phyloP scores from a whole-genome alignment of 1,140 invertebrate species.

The Neomicropteryx cornuta region DNA sequence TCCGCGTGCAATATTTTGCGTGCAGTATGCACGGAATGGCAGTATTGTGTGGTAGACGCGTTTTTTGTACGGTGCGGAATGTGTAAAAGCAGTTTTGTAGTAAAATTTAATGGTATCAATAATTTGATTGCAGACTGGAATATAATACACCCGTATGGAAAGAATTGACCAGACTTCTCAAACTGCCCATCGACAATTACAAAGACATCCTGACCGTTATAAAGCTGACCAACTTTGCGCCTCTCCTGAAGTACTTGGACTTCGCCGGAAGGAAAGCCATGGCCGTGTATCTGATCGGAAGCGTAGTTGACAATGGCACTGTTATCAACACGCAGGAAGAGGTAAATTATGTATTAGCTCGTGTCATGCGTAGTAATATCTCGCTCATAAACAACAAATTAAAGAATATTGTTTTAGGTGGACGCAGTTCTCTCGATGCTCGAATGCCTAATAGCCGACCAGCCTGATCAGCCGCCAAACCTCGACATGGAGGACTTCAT shows the following conservation, averaged over 20 bases:
- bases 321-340: slow-evolving; percentile 75
- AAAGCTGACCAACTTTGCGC: slow-evolving; percentile 72
- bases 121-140: no score
- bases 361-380: no score
- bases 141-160: slow-evolving; percentile 76
- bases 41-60: no score
- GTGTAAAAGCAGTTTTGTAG: no score
- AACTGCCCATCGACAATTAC: slow-evolving; percentile 91
- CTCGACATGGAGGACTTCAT: slow-evolving; percentile 90
- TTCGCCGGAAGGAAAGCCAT: slow-evolving; percentile 80
- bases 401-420: slow-evolving; percentile 45
- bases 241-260: slow-evolving; percentile 81
- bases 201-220: slow-evolving; percentile 85
- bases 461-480: slow-evolving; percentile 58
- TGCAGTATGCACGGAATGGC: no score
- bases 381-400: no score
- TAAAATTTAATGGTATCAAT: no score
- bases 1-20: no score
- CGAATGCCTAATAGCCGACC: slow-evolving; percentile 78
- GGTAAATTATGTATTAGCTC: slow-evolving; percentile 13
- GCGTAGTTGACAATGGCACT: slow-evolving; percentile 69
- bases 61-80: no score
- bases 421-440: slow-evolving; percentile 71
- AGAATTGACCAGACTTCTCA: slow-evolving; percentile 85
- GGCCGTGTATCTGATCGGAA: slow-evolving; percentile 78